phyloP scores from a whole-genome alignment of 1,140 invertebrate species.

The Hirudo medicinalis region DNA sequence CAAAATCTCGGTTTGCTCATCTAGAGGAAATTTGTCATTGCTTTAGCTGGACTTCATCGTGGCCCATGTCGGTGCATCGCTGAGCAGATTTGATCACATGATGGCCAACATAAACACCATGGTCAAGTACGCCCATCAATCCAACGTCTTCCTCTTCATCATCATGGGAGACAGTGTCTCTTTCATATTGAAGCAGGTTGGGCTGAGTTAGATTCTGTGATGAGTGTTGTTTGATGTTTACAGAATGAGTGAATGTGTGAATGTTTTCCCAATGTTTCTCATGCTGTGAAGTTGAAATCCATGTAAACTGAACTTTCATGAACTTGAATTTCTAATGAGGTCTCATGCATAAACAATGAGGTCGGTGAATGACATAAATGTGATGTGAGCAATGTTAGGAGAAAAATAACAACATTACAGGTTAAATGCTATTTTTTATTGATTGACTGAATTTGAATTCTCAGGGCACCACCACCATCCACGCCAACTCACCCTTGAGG shows the following conservation, averaged over 20 bases:
- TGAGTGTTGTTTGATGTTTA: neutral
- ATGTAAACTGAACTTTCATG: no score
- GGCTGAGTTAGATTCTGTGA: neutral
- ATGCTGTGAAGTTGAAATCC: neutral
- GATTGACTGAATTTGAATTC: neutral
- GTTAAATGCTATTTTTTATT: neutral
- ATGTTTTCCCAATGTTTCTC: neutral
- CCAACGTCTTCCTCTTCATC: constrained; percentile 7
- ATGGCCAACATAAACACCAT: constrained; percentile 10
- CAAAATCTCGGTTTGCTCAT: neutral
- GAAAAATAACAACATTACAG: neutral
- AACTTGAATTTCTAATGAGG: neutral
- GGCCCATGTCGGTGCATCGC: neutral
- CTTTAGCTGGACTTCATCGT: neutral
- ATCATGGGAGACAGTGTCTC: neutral
- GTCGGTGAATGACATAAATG: neutral
- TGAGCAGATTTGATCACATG: neutral
- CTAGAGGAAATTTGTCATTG: neutral
- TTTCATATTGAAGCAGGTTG: neutral
- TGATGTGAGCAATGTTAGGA: neutral
- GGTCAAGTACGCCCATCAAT: neutral
- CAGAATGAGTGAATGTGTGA: neutral
- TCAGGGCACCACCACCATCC: neutral
- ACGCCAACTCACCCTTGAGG: neutral
- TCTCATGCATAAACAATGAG: neutral